Evolutionary conservation across 2,113 vertebrate genomes (phyloP).

Genomic region (Microtus ochrogaster): DNA sequence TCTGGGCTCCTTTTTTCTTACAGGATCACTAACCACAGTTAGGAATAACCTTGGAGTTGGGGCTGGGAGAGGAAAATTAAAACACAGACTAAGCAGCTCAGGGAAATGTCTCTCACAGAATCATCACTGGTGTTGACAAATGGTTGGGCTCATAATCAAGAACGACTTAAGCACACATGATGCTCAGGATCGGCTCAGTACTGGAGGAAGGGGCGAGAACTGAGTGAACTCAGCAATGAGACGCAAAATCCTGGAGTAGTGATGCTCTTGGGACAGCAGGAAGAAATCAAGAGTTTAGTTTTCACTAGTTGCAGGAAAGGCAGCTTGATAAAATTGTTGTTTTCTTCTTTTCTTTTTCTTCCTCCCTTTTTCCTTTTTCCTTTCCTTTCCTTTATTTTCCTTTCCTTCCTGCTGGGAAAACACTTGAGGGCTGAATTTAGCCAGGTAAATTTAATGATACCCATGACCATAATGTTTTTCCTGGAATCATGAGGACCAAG

Average conservation of each 20-base stretch:
- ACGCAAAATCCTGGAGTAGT: background rate
- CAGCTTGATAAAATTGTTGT: background rate
- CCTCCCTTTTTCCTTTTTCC: no score
- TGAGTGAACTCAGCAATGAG: background rate
- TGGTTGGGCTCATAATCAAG: background rate
- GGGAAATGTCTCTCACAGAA: background rate
- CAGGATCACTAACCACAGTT: background rate
- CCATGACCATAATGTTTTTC: background rate
- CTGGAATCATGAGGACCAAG: conserved; percentile 1
- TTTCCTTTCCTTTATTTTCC: no score
- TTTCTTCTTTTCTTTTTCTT: no score
- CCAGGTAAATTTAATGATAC: conserved; percentile 33
- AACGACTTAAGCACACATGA: background rate
- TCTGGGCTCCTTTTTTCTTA: background rate
- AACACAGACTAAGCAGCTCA: conserved; percentile 15
- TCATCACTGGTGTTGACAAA: background rate
- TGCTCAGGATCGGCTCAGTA: background rate
- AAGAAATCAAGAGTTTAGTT: conserved; percentile 11
- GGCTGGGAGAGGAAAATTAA: background rate
- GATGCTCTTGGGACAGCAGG: background rate
- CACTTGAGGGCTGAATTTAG: background rate
- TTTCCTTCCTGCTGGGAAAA: background rate
- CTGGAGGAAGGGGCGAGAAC: background rate
- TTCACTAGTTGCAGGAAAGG: background rate
- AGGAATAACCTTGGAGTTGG: background rate